Conservation (phyloP, 2,888 invertebrate species). For the Rhingia rostrata region DNA sequence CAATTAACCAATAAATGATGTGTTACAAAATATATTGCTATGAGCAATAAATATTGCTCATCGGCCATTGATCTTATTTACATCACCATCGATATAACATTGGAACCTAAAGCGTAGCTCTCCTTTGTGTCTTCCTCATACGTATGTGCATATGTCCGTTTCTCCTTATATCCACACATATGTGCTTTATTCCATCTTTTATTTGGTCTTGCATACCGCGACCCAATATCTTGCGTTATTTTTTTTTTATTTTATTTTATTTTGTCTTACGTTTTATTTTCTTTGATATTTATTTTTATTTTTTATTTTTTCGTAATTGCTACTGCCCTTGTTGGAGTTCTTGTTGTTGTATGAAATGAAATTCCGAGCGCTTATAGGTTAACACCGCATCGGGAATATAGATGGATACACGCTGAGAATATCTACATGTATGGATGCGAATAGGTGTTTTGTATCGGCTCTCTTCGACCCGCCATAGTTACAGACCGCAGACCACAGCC, state of each 20-base stretch:
- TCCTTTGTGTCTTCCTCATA: slow-evolving; percentile 62
- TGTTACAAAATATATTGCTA: too few relatives aligned
- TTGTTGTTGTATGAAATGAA: slow-evolving; percentile 62
- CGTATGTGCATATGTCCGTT: slow-evolving; percentile 50
- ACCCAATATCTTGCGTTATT: slow-evolving; percentile 64
- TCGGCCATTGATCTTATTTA: too few relatives aligned
- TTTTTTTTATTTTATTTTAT: slow-evolving; percentile 51
- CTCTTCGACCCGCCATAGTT: slow-evolving; percentile 1
- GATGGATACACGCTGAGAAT: slow-evolving; percentile 12
- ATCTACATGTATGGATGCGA: slow-evolving; percentile 68
- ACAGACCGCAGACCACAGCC: background rate
- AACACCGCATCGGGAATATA: slow-evolving; percentile 63
- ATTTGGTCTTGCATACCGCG: slow-evolving; percentile 69
- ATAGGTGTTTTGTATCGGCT: slow-evolving; percentile 33
- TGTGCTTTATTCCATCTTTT: slow-evolving; percentile 58
- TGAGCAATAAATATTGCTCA: too few relatives aligned
- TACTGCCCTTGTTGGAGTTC: slow-evolving; percentile 56
- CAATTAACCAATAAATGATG: too few relatives aligned
- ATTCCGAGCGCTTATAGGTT: slow-evolving; percentile 69
- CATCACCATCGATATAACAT: background rate
- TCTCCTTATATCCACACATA: slow-evolving; percentile 60
- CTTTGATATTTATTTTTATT: slow-evolving; percentile 23
- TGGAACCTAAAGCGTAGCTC: slow-evolving; percentile 41
- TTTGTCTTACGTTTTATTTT: slow-evolving; percentile 63
- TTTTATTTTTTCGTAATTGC: slow-evolving; percentile 57